Evolutionary conservation across 2,888 invertebrate species (phyloP), one percentile per base, ranked within the genome.

Genomic region (Hoplodrina blanda): DNA sequence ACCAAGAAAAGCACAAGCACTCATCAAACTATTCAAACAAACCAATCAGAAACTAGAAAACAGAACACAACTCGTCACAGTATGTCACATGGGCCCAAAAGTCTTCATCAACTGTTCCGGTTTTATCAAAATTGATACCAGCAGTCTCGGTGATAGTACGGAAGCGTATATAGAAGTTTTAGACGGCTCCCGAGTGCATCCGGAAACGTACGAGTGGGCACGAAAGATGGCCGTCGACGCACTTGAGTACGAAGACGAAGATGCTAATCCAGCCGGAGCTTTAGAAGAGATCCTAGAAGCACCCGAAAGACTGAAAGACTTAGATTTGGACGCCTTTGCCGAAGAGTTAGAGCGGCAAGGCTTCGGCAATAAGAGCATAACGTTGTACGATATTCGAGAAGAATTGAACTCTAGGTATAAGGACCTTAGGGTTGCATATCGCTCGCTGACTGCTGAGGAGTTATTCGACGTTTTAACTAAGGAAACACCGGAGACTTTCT

Each of bases 221-320:
- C 96, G 99, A 53, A 99, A 99, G 95, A 99, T 99, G 99, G 99
- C 99, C 0, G 99, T 99, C 0, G 99, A 99, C 93, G 99, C 99
- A 1, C 95, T 99, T 59, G 99, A 99, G 87, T 99, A 99, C 86
- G 99, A 99, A 89, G 99, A 99, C 88, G 99, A 99, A 90, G 99
- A 99, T 83, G 98, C 98, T 0, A 99, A 99, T 93, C 99, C 99
- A 0, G 99, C 99, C 0, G 99, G 99, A 0, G 99, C 99, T 17
- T 95, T 99, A 37, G 99, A 99, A 92, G 99, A 99, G 92, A 99
- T 99, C 88, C 96, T 99, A 1, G 99, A 99, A 92, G 98, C 98
- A 11, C 99, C 99, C 0, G 99, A 99, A 89, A 96, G 99, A 83
- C 94, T 99, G 37, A 99, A 99, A 91, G 99, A 99, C 92, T 96